Evolutionary conservation across 2,113 vertebrate genomes (phyloP).

Genomic region (Emydura subglobosa): DNA sequence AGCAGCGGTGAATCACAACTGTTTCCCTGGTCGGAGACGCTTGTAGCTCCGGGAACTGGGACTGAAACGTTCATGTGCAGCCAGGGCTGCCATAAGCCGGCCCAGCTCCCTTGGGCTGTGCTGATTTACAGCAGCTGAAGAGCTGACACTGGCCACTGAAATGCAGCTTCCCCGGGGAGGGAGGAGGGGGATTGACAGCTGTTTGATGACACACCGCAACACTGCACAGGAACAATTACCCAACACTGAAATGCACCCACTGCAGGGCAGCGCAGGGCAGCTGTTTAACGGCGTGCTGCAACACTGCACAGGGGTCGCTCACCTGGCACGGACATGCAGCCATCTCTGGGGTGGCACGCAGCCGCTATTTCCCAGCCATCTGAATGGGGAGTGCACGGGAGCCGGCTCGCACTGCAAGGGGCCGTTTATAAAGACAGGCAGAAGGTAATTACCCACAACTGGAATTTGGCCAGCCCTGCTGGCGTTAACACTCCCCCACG

Average conservation of each 20-base stretch:
- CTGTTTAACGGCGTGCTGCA: background rate
- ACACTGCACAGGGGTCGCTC: background rate
- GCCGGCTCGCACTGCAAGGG: background rate
- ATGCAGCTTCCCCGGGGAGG: background rate
- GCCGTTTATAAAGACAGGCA: background rate
- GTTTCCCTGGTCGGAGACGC: too few species aligned
- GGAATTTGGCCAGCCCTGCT: background rate
- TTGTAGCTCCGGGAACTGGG: background rate
- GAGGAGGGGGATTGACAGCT: background rate
- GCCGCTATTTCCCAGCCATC: background rate
- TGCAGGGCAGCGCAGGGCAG: background rate
- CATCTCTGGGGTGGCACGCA: background rate
- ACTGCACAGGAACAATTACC: background rate
- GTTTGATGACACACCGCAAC: background rate
- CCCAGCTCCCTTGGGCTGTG: background rate
- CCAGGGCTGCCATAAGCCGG: background rate
- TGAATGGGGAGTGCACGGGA: background rate
- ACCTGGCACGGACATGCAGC: background rate
- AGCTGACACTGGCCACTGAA: background rate
- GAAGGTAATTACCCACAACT: background rate
- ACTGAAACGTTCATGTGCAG: background rate
- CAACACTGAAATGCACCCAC: background rate
- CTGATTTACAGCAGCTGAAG: background rate
- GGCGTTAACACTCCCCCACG: background rate
- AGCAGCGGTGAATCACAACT: background rate